Evolutionary conservation across 1,140 invertebrate genomes (phyloP).

Genomic region (Tribolium castaneum): DNA sequence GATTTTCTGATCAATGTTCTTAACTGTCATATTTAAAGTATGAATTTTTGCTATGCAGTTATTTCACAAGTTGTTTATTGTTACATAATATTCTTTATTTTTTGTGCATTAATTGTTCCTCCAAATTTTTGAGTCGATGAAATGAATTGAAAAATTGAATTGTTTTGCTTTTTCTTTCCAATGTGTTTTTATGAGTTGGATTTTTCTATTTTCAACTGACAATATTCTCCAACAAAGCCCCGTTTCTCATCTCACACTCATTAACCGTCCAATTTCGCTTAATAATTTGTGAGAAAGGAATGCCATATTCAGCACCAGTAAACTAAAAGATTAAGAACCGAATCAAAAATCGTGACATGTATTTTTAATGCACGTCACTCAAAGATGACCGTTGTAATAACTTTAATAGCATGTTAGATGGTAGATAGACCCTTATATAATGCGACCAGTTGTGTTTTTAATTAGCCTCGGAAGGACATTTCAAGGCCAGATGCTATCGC

Average conservation of each 20-base stretch:
- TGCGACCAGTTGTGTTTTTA: constrained; percentile 34
- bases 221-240: not conserved
- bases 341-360: constrained; percentile 46
- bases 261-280: not conserved
- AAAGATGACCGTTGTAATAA: constrained; percentile 45
- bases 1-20: no score
- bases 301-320: constrained; percentile 7
- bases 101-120: no score
- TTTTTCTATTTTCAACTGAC: not conserved
- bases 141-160: no score
- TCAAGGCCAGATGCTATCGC: constrained; percentile 23
- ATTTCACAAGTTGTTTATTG: no score
- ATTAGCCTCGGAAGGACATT: constrained; percentile 30
- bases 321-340: constrained; percentile 21
- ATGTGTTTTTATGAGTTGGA: no score
- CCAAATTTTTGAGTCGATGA: no score
- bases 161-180: no score
- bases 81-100: no score
- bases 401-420: constrained; percentile 47
- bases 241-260: not conserved
- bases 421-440: constrained; percentile 37
- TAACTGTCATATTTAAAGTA: no score
- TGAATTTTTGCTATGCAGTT: no score
- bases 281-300: constrained; percentile 14
- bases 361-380: constrained; percentile 42